These are phyloP conservation scores for Pempheris klunzingeri DNA, from an alignment of 2,797 vertebrate genomes.

Conservation along the genomic window DNA sequence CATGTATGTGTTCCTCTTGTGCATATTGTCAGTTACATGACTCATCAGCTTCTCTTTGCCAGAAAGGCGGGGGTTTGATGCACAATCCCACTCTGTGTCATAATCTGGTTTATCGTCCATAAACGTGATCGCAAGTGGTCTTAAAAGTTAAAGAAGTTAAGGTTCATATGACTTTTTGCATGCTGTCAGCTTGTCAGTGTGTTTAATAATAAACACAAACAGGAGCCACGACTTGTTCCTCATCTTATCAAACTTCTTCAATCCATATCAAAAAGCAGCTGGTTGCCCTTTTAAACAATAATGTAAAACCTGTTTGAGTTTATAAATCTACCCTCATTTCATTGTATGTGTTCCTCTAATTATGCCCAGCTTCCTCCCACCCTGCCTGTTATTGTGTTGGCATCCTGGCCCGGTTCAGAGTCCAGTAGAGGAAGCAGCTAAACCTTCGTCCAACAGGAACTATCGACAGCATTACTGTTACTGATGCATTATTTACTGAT, in stretches of 20 bases:
- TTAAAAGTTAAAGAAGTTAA: too few species aligned
- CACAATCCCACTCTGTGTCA: not conserved
- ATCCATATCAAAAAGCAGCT: not conserved
- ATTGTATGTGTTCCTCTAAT: conserved; percentile 42
- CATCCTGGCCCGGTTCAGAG: conserved; percentile 37
- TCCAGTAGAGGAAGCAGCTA: not conserved
- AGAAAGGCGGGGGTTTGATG: not conserved
- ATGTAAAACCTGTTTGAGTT: not conserved
- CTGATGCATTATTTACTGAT: not conserved
- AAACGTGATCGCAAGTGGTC: too few species aligned
- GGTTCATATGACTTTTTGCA: not conserved
- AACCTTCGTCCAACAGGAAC: not conserved
- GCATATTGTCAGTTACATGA: not conserved
- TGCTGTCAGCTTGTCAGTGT: not conserved
- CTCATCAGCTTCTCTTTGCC: not conserved
- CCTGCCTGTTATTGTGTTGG: conserved; percentile 56
- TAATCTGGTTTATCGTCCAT: not conserved
- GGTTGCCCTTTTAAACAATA: conserved; percentile 14
- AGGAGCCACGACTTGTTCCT: not conserved
- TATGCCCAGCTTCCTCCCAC: conserved; percentile 43
- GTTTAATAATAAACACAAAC: not conserved
- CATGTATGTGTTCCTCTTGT: not conserved
- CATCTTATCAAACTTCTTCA: not conserved
- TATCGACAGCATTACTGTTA: not conserved
- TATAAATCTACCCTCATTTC: conserved; percentile 3